Conservation (phyloP, 2,888 invertebrate genomes). For the Cabera pusaria region DNA sequence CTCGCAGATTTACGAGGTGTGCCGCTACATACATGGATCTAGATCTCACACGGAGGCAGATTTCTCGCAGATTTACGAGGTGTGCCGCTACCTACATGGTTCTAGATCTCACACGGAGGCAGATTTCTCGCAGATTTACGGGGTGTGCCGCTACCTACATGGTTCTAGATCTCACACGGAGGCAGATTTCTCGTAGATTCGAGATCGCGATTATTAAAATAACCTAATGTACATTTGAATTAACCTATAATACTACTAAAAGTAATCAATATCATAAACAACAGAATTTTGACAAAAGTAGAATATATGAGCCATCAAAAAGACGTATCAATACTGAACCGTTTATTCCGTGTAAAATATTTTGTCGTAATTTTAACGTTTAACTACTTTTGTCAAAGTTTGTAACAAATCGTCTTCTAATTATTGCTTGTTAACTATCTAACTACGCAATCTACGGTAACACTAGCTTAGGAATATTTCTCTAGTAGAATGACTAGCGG, state of each 20-base stretch:
- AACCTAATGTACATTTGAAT: conserved; percentile 56
- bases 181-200: too few relatives aligned
- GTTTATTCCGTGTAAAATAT: conserved; percentile 44
- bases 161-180: too few relatives aligned
- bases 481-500: conserved; percentile 41
- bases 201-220: too few relatives aligned
- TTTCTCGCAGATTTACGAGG: too few relatives aligned
- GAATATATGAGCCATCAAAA: conserved; percentile 50
- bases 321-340: conserved; percentile 38
- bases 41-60: too few relatives aligned
- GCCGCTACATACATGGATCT: too few relatives aligned
- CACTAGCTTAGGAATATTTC: conserved; percentile 43
- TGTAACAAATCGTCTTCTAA: conserved; percentile 61
- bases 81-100: too few relatives aligned
- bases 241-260: conserved; percentile 49
- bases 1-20: too few relatives aligned
- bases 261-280: conserved; percentile 46
- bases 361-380: conserved; percentile 23
- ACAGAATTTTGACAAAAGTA: conserved; percentile 66
- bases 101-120: too few relatives aligned
- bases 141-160: too few relatives aligned
- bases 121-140: too few relatives aligned
- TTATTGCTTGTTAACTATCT: conserved; percentile 76
- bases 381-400: conserved; percentile 63
- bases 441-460: conserved; percentile 55